Percentiles rank a stretch among this genome's conserved stretches.
Evolutionary conservation across 2,113 vertebrate species (phyloP).

Genomic region (Nannospalax galili): DNA sequence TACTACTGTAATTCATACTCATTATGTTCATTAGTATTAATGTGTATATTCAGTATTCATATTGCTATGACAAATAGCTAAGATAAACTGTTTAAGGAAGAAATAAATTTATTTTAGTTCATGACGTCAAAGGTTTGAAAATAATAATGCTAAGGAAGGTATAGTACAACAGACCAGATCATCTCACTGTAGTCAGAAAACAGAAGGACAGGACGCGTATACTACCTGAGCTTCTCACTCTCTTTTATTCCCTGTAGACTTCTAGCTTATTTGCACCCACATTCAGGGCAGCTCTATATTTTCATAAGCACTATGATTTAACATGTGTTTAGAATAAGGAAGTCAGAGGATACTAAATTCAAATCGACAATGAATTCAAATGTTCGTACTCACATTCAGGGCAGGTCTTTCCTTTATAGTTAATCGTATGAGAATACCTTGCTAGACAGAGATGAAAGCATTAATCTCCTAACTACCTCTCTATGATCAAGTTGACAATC

Average conservation of each 20-base stretch:
- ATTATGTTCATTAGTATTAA: neutral
- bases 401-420: neutral
- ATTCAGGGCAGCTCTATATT: constrained; percentile 30
- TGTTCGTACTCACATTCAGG: too few relatives aligned
- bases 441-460: neutral
- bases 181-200: neutral
- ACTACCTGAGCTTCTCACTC: neutral
- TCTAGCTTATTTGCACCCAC: too few relatives aligned
- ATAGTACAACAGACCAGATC: neutral
- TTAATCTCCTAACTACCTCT: neutral
- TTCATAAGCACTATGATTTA: constrained; percentile 40
- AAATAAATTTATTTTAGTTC: neutral
- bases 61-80: neutral
- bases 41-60: neutral
- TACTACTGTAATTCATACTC: neutral
- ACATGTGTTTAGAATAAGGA: constrained; percentile 44
- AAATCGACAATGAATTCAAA: too few relatives aligned
- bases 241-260: neutral
- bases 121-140: neutral
- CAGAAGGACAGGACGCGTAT: neutral
- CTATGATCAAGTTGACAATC: neutral
- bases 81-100: neutral
- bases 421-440: neutral
- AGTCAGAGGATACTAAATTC: neutral
- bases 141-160: neutral